phyloP scores from a whole-genome alignment of 2,888 invertebrate species.

The Bombylius discolor region DNA sequence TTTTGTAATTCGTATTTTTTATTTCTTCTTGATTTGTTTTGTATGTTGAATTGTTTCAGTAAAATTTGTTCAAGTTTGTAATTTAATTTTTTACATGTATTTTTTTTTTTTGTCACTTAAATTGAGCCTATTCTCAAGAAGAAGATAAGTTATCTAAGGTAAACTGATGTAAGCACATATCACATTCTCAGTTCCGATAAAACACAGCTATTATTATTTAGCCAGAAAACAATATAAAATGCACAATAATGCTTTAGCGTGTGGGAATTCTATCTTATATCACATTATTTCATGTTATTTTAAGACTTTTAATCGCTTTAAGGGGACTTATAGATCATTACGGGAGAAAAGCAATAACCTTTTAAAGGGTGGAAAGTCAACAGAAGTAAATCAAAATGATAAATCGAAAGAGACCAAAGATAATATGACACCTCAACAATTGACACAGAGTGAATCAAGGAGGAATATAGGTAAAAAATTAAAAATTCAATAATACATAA shows the following conservation, averaged over 20 bases:
- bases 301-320: slow-evolving; percentile 32
- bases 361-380: slow-evolving; percentile 22
- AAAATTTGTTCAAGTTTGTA: no score
- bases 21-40: no score
- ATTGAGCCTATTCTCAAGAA: no score
- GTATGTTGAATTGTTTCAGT: no score
- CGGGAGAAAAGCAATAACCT: slow-evolving; percentile 30
- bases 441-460: slow-evolving; percentile 31
- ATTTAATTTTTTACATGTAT: no score
- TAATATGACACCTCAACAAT: slow-evolving; percentile 12
- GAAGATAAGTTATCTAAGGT: no score
- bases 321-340: slow-evolving; percentile 33
- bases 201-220: no score
- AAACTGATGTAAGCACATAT: no score
- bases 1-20: no score
- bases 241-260: background rate
- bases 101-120: no score
- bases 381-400: slow-evolving; percentile 13
- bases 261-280: background rate
- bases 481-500: background rate
- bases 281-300: background rate
- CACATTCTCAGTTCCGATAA: no score
- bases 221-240: no score
- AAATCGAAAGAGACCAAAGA: slow-evolving; percentile 10
- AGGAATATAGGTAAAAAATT: slow-evolving; percentile 29